Evolutionary conservation across 1,140 invertebrate genomes (phyloP).

Genomic region (Scaptodrosophila lebanonensis): DNA sequence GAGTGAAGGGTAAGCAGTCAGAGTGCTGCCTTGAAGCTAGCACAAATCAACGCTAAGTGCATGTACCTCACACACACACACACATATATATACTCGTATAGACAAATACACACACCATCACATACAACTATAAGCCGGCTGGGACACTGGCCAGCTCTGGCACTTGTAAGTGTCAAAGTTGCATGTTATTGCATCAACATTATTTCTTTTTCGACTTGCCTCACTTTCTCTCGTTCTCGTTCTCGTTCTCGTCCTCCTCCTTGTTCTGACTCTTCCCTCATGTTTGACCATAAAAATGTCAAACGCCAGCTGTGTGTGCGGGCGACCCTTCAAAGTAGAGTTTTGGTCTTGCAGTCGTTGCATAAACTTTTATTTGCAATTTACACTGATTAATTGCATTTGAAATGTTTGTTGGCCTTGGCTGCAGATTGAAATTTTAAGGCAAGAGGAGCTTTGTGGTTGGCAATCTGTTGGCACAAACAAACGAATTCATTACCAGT

Average conservation of each 20-base stretch:
- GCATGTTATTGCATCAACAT: slow-evolving; percentile 69
- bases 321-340: too few species aligned
- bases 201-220: slow-evolving; percentile 34
- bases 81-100: slow-evolving; percentile 2
- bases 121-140: not conserved
- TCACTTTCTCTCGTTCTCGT: not conserved
- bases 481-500: slow-evolving; percentile 62
- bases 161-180: slow-evolving; percentile 61
- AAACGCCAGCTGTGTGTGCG: slow-evolving; percentile 19
- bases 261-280: slow-evolving; percentile 7
- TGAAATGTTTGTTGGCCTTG: slow-evolving; percentile 40
- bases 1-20: slow-evolving; percentile 23
- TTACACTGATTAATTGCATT: slow-evolving; percentile 66
- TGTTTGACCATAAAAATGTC: slow-evolving; percentile 26
- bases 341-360: slow-evolving; percentile 35
- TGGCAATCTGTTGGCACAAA: slow-evolving; percentile 39
- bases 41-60: slow-evolving; percentile 73
- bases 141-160: slow-evolving; percentile 1
- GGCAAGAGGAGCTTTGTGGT: slow-evolving; percentile 24
- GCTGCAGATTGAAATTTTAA: not conserved
- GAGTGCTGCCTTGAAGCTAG: slow-evolving; percentile 40
- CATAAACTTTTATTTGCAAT: not conserved
- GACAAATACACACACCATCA: not conserved
- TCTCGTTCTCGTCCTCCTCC: not conserved
- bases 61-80: slow-evolving; percentile 48